Percentiles rank a stretch among this genome's conserved stretches.
phyloP scores from a whole-genome alignment of 1,140 invertebrate genomes.

The Microvelia longipes region DNA sequence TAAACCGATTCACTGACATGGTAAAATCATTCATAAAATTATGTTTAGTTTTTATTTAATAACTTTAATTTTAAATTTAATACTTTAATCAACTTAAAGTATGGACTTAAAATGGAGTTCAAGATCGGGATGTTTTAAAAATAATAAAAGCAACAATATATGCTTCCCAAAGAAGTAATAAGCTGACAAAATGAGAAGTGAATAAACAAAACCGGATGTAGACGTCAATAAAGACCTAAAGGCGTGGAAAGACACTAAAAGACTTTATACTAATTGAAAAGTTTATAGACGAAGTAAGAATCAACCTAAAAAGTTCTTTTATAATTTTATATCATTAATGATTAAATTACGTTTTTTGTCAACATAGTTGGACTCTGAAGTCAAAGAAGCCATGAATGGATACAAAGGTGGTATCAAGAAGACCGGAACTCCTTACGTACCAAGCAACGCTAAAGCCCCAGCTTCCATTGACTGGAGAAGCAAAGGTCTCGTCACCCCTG shows the following conservation, averaged over 20 bases:
- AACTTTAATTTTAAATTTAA: neutral
- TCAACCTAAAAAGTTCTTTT: neutral
- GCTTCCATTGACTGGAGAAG: constrained; percentile 31
- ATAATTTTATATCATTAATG: neutral
- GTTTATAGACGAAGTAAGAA: neutral
- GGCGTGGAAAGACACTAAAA: no score
- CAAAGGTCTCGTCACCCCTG: constrained; percentile 47
- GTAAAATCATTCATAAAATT: neutral
- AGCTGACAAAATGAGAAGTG: no score
- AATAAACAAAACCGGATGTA: neutral
- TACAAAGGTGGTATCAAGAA: neutral
- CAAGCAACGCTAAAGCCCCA: neutral
- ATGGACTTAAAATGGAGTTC: neutral
- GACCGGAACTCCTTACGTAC: neutral
- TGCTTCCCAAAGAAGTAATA: no score
- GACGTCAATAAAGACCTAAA: no score
- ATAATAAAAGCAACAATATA: no score
- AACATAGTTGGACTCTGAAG: neutral
- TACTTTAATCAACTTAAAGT: no score
- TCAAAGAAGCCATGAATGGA: neutral
- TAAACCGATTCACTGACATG: constrained; percentile 24
- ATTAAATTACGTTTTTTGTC: neutral
- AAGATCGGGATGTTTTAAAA: neutral
- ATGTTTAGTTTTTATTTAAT: neutral
- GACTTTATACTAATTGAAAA: no score